Evolutionary conservation across 2,797 vertebrate genomes (phyloP), one percentile per base, ranked within the genome.

Genomic region (Vipera ursinii): DNA sequence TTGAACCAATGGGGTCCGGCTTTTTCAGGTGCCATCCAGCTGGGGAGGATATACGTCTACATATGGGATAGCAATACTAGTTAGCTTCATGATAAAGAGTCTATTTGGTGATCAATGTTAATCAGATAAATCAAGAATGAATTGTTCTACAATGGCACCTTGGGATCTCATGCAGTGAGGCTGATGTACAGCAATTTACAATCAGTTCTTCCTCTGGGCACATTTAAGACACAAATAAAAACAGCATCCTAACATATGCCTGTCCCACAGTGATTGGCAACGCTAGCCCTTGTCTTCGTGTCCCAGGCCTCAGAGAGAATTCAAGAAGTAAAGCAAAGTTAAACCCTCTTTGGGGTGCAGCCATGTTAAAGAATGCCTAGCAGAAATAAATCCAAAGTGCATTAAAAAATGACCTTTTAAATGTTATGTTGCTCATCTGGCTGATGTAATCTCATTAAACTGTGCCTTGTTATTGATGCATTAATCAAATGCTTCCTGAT

Each of bases 401-500:
- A 56, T n/a, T 51, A 85, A 88, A 86, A 86, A 96, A 89, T 32
- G 15, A 61, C 51, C 95, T 95, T 95, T 94, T 15, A 93, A 95
- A 89, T 92, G 73, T 26, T 88, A 26, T 44, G 2, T 91, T 91
- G 60, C 90, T 95, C 94, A 94, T 91, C 38, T 13, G 73, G 93
- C 94, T 87, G 91, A 59, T 56, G 55, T 89, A 73, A 91, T 65
- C 85, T 90, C 8, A 69, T 89, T 92, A 95, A 86, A 93, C 85
- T n/a, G 88, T 44, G 94, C 92, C 20, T 48, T 61, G 90, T 10
- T 65, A 94, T 63, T 92, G 86, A 95, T 94, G 78, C 63, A 26
- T 95, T 92, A 89, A 92, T 91, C 57, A 87, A 90, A 93, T 32
- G 55, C 87, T 96, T 95, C 7, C 94, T 59, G 2, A 0, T 93